Evolutionary conservation across 2,797 vertebrate genomes (phyloP).

Genomic region (Carapus acus): DNA sequence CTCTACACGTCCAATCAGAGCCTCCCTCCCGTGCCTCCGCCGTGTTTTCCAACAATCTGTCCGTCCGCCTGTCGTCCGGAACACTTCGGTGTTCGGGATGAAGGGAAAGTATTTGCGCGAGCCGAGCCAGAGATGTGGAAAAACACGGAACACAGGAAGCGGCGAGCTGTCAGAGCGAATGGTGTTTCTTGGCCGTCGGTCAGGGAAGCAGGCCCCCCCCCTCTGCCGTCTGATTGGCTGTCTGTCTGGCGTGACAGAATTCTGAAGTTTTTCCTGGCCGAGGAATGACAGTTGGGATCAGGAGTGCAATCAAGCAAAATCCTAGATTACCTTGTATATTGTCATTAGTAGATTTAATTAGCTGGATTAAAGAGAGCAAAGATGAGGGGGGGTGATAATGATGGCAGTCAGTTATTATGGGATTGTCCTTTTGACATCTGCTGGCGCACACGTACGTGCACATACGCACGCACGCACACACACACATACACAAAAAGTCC

Average conservation of each 20-base stretch:
- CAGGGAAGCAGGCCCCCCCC: slow-evolving; percentile 16
- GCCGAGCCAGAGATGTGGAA: slow-evolving; percentile 6
- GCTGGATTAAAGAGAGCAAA: slow-evolving; percentile 38
- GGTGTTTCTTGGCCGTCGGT: slow-evolving; percentile 44
- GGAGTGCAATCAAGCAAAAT: slow-evolving; percentile 36
- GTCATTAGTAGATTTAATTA: slow-evolving; percentile 58
- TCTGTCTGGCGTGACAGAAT: slow-evolving; percentile 25
- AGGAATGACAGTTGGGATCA: slow-evolving; percentile 24
- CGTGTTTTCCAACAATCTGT: slow-evolving; percentile 18
- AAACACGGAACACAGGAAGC: slow-evolving; percentile 19
- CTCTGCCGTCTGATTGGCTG: slow-evolving; percentile 36
- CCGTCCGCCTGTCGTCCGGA: slow-evolving; percentile 8
- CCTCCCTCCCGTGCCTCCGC: slow-evolving; percentile 13
- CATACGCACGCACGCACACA: slow-evolving; percentile 2
- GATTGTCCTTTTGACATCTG: slow-evolving; percentile 53
- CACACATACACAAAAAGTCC: no score
- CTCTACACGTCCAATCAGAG: slow-evolving; percentile 52
- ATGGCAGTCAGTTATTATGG: slow-evolving; percentile 54
- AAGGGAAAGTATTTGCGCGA: slow-evolving; percentile 27
- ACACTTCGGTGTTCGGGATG: slow-evolving; percentile 6
- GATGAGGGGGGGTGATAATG: slow-evolving; percentile 58
- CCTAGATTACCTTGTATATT: slow-evolving; percentile 52
- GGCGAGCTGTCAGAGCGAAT: slow-evolving; percentile 37
- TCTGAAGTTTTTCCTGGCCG: slow-evolving; percentile 31
- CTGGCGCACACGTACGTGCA: slow-evolving; percentile 20